Base-by-base conservation (phyloP, 2,797 vertebrate genomes). In the Podargus strigoides region DNA sequence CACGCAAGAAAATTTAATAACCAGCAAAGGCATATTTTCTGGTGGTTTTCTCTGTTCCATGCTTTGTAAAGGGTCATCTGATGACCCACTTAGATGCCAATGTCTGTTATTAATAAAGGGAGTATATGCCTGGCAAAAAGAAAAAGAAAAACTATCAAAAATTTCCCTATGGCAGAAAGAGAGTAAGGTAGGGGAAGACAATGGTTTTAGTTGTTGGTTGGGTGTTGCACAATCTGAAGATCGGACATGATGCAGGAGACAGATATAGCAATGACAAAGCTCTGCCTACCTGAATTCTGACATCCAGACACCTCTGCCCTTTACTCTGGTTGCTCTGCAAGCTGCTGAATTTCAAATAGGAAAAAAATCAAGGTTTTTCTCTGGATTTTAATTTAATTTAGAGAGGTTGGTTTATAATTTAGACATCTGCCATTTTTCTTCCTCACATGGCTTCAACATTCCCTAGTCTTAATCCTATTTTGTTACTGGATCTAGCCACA, bases 361-460 rank as follows among this genome's bases (percentile, higher is more conserved):
- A 70, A 76, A 78, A 42, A 12, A 12, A 30, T 9, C 24, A 72
- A 68, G 9, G 12, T 26, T 72, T 63, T 87, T 85, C 60, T 49
- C 47, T 67, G 20, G 15, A 2, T 84, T 79, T 85, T 50, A 37
- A 30, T 69, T 22, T 74, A 36, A 56, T 77, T 73, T 77, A 69
- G 30, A 67, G 8, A 44, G 9, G 53, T 60, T 39, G 12, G 7
- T 68, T 49, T 30, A 30, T 55, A 55, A 72, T 77, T 92, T 87
- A 60, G 55, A 32, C 4, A n/a, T 12, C 7, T 77, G 4, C 5
- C 5, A 52, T 87, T 94, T 94, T 78, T 46, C 23, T 63, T 89
- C 19, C 19, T 80, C 7, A 7, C 0, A 0, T 27, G 15, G 3
- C 16, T 85, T 87, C 15, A 56, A 7, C 14, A 22, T 76, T 59